A percentile compares a stretch with the other conserved stretches of the same genome.
phyloP scores from a whole-genome alignment of 2,888 invertebrate species.

The Deilephila elpenor region DNA sequence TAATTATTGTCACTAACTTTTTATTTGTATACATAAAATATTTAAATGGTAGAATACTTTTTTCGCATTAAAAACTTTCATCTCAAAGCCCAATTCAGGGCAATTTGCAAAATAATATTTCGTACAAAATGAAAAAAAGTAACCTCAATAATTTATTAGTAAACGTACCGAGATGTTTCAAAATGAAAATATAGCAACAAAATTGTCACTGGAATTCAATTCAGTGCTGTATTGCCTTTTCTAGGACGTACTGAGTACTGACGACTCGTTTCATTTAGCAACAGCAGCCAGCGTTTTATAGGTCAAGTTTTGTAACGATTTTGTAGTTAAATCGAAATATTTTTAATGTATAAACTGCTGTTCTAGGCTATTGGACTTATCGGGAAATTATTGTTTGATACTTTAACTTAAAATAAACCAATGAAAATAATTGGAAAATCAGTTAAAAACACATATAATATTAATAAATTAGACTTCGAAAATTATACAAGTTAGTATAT shows the following conservation, averaged over 20 bases:
- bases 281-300: conserved; percentile 20
- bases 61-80: no score
- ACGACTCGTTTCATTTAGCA: conserved; percentile 24
- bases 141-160: neutral
- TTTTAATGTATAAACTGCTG: neutral
- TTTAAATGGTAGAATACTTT: no score
- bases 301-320: conserved; percentile 21
- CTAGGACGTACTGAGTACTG: conserved; percentile 20
- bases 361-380: no score
- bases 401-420: neutral
- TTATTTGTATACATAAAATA: no score
- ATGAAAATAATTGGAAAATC: neutral
- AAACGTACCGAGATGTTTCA: neutral
- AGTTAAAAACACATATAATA: neutral
- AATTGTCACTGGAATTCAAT: conserved; percentile 20
- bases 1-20: no score
- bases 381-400: neutral
- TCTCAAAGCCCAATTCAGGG: no score
- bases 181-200: conserved; percentile 4
- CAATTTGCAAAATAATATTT: no score
- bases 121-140: no score
- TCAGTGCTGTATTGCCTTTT: conserved; percentile 23
- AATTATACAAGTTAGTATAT: no score
- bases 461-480: no score
- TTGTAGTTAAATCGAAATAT: conserved; percentile 14